phyloP scores from a whole-genome alignment of 2,113 vertebrate genomes.

The Centropristis striata region DNA sequence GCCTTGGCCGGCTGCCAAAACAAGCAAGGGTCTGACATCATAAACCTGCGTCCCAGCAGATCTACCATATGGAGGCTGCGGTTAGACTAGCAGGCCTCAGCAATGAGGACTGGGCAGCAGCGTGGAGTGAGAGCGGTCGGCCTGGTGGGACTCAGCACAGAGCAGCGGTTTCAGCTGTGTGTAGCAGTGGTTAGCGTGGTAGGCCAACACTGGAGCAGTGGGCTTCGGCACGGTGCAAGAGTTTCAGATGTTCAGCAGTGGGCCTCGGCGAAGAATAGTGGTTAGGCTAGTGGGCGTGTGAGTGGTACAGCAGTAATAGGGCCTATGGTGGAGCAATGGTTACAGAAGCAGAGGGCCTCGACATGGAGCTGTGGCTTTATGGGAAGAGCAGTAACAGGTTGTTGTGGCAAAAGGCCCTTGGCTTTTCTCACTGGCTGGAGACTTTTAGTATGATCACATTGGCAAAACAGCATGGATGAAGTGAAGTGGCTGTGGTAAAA shows the following conservation, averaged over 20 bases:
- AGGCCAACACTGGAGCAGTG: constrained; percentile 68
- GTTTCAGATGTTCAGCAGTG: constrained; percentile 72
- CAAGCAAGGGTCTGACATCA: constrained; percentile 87
- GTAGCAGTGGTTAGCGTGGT: constrained; percentile 80
- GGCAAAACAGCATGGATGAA: constrained; percentile 30
- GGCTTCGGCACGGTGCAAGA: constrained; percentile 59
- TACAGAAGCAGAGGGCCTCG: constrained; percentile 49
- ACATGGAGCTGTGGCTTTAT: constrained; percentile 64
- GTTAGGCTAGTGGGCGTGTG: constrained; percentile 67
- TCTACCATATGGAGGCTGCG: constrained; percentile 78
- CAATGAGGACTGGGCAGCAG: constrained; percentile 63
- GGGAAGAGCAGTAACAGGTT: constrained; percentile 66
- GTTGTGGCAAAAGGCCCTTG: constrained; percentile 51
- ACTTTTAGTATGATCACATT: constrained; percentile 5
- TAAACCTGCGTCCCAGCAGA: constrained; percentile 86
- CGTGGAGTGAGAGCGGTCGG: constrained; percentile 62
- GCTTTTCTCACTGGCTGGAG: constrained; percentile 20
- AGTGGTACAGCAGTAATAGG: constrained; percentile 62
- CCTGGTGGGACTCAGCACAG: constrained; percentile 70
- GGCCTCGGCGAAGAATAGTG: constrained; percentile 54
- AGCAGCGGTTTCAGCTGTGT: constrained; percentile 78
- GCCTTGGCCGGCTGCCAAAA: constrained; percentile 81
- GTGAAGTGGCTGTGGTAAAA: constrained; percentile 53
- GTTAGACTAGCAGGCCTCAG: constrained; percentile 74
- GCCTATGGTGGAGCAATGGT: constrained; percentile 39